Percentiles rank a stretch among this genome's conserved stretches.
phyloP scores from a whole-genome alignment of 2,888 invertebrate species.

The Leucophenga maculata region DNA sequence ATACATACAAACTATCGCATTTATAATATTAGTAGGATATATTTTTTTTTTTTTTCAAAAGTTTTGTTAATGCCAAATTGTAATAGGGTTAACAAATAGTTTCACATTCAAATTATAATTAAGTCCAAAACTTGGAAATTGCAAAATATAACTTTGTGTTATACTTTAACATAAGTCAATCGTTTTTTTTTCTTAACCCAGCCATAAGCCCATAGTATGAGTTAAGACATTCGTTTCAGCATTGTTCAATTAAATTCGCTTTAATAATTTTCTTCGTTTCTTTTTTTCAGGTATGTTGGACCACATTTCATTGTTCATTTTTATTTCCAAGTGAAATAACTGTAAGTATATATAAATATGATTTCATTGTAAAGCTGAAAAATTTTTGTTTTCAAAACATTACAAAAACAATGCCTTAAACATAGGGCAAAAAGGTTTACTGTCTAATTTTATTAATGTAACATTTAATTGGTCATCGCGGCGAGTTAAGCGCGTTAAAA shows the following conservation, averaged over 20 bases:
- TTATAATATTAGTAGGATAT: no score
- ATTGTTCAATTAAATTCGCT: neutral
- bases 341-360: neutral
- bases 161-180: no score
- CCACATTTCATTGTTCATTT: neutral
- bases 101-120: no score
- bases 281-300: slow-evolving; percentile 10
- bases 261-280: neutral
- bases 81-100: no score
- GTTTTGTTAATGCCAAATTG: no score
- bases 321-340: neutral
- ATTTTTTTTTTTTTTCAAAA: no score
- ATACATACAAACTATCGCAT: no score
- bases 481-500: neutral
- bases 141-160: no score
- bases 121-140: no score
- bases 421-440: neutral
- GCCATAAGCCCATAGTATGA: no score
- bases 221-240: no score
- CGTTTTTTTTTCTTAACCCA: no score
- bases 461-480: neutral
- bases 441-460: neutral
- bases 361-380: neutral
- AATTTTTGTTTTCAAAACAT: neutral
- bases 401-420: neutral